A percentile compares a stretch with the other conserved stretches of the same genome.
phyloP scores from a whole-genome alignment of 2,797 vertebrate genomes.

The Lepidocolaptes lacrymiger region DNA sequence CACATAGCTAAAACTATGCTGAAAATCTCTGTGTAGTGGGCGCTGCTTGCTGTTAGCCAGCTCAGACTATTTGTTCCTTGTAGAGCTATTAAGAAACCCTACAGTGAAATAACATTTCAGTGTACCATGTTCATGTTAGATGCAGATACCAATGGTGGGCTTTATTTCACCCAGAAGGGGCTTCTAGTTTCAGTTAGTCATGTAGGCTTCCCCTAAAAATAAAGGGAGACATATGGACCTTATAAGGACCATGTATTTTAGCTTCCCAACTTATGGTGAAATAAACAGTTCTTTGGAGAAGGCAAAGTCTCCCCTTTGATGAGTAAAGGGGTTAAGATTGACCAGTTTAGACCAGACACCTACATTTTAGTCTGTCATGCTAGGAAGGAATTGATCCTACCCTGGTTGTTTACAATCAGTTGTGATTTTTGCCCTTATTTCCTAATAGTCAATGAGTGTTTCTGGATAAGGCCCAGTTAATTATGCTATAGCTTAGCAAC shows the following conservation, averaged over 20 bases:
- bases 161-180: background rate
- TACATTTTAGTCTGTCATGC: background rate
- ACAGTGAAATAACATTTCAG: background rate
- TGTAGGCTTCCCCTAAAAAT: background rate
- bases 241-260: background rate
- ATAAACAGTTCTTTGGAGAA: background rate
- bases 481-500: background rate
- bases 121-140: background rate
- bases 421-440: background rate
- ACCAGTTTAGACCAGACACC: background rate
- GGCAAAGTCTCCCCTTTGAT: background rate
- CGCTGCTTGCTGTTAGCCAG: background rate
- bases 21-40: slow-evolving; percentile 4
- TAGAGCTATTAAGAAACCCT: background rate
- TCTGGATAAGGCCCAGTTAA: background rate
- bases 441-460: background rate
- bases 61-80: background rate
- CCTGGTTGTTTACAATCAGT: background rate
- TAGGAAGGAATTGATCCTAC: background rate
- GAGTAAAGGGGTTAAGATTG: background rate
- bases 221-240: background rate
- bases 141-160: background rate
- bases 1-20: background rate
- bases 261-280: background rate
- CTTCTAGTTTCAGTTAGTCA: background rate